Percentiles rank a stretch among this genome's conserved stretches.
Conservation (phyloP, 2,113 vertebrate genomes). For the Symphodus melops region DNA sequence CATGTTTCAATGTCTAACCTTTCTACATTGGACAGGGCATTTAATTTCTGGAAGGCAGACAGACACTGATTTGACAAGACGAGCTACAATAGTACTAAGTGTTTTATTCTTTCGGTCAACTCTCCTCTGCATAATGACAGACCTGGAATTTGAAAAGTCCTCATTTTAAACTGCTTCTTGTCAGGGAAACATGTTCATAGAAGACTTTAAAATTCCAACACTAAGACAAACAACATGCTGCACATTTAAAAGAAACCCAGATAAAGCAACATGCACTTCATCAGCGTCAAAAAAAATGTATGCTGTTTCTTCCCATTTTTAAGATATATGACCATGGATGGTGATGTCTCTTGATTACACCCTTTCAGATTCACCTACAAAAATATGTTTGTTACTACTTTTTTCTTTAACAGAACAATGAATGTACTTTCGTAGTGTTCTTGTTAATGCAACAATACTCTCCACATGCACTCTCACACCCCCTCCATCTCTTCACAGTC, state of each 20-base stretch:
- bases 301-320: too few species aligned
- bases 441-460: neutral
- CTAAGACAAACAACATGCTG: neutral
- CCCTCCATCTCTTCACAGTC: slow-evolving; percentile 84
- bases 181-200: neutral
- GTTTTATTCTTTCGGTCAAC: too few species aligned
- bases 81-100: neutral
- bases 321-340: too few species aligned
- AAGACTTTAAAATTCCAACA: neutral
- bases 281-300: too few species aligned
- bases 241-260: neutral
- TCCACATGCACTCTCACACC: slow-evolving; percentile 1
- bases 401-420: neutral
- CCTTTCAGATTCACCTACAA: too few species aligned
- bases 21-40: neutral
- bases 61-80: neutral
- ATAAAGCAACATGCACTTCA: too few species aligned
- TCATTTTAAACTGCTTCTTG: neutral
- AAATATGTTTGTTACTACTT: neutral
- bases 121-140: too few species aligned
- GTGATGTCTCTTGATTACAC: too few species aligned
- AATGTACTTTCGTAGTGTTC: neutral
- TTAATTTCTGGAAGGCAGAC: neutral
- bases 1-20: slow-evolving; percentile 2
- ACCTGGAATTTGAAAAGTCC: neutral